Base-by-base conservation (phyloP, 2,888 invertebrate species). In the Panorpa germanica region DNA sequence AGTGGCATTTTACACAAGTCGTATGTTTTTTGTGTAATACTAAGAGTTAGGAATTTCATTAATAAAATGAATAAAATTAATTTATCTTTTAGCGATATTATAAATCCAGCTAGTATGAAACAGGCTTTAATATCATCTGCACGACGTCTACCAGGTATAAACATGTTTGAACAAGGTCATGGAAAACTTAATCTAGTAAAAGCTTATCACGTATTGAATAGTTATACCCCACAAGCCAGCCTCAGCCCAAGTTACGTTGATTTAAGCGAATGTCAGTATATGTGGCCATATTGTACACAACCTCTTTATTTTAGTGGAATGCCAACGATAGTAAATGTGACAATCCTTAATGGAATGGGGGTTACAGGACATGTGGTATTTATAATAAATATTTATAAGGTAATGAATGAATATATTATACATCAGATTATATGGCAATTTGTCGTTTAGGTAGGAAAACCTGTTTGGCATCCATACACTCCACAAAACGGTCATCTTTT, bases 221-320 rank as follows among this genome's bases (percentile, higher is more conserved):
- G 60, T 14, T 63, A 69, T 57, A 51, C 67, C 38, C 66, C 66
- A 1, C 65, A 63, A 45, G 69, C 69, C 9, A 72, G 64, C 22
- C 51, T 75, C 8, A 70, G 72, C 40, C 75, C 75, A 2, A 75
- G 82, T 40, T 91, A 91, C 51, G 70, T 96, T 39, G 95, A 95
- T 52, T 64, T 91, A 38, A 88, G 83, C 1, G 91, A 93, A 48
- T 86, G 86, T 44, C 88, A 86, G 40, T 96, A 93, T 53, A 91
- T 93, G 90, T 96, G 93, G 93, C 95, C 95, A 1, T 95, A 93
- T 45, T 95, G 91, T 51, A 86, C 88, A 2, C 95, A 95, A 53
- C 88, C 93, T 2, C 53, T 95, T 24, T 95, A 88, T 57, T 70
- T 76, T 50, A 76, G 80, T 35, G 77, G 74, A 21, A 72, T 83